phyloP scores from a whole-genome alignment of 2,888 invertebrate genomes.

The Tyria jacobaeae region DNA sequence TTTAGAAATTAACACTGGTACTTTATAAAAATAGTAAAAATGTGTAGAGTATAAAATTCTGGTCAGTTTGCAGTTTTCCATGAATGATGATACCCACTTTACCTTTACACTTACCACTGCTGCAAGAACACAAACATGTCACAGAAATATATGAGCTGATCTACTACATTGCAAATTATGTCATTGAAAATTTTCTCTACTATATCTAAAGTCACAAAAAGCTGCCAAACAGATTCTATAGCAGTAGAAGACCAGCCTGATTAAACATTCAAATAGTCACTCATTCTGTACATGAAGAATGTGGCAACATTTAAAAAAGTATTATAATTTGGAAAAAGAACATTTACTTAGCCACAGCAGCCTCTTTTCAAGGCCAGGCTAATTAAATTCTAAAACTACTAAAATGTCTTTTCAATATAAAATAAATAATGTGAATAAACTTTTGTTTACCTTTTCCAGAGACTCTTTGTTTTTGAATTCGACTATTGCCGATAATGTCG shows the following conservation, averaged over 20 bases:
- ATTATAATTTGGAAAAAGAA: slow-evolving; percentile 79
- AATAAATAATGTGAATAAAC: slow-evolving; percentile 79
- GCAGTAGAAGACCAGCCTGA: slow-evolving; percentile 76
- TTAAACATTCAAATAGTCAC: slow-evolving; percentile 85
- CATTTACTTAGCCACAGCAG: slow-evolving; percentile 61
- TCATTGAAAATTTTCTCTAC: slow-evolving; percentile 46
- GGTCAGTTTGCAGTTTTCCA: too few species aligned
- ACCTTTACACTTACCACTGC: slow-evolving; percentile 53
- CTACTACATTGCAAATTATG: slow-evolving; percentile 58
- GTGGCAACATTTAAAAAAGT: slow-evolving; percentile 44
- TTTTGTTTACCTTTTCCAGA: slow-evolving; percentile 85
- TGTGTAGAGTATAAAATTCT: too few species aligned
- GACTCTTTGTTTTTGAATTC: slow-evolving; percentile 87
- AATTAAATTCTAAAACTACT: slow-evolving; percentile 53
- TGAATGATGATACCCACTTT: too few species aligned
- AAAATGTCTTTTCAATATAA: slow-evolving; percentile 53
- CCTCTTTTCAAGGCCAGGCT: slow-evolving; percentile 55
- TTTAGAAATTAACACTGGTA: too few species aligned
- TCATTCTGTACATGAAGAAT: slow-evolving; percentile 69
- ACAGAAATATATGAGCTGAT: slow-evolving; percentile 64
- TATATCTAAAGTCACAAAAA: slow-evolving; percentile 24
- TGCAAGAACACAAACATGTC: slow-evolving; percentile 54
- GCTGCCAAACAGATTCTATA: slow-evolving; percentile 43
- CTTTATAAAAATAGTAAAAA: too few species aligned
- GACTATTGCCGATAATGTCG: slow-evolving; percentile 86